A percentile compares a stretch with the other conserved stretches of the same genome.
Conservation (phyloP, 2,888 invertebrate species). For the Willowsia nigromaculata region DNA sequence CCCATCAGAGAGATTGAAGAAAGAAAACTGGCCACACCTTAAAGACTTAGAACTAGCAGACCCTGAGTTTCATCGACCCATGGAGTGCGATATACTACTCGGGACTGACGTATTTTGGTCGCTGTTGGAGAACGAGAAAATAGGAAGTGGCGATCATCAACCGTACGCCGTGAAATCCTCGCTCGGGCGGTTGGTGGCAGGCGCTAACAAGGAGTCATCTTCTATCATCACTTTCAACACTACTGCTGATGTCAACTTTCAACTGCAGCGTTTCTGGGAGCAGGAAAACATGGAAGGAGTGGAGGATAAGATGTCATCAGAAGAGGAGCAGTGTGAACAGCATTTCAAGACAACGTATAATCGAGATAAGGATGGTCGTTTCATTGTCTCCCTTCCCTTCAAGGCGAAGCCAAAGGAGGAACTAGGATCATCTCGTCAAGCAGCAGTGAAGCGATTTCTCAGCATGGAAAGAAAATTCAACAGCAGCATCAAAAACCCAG, state of each 20-base stretch:
- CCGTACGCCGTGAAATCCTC: not conserved
- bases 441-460: not conserved
- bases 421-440: not conserved
- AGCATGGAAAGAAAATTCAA: not conserved
- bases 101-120: not conserved
- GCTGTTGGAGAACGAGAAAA: not conserved
- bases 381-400: not conserved
- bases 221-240: not conserved
- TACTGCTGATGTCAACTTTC: not conserved
- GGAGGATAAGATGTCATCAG: not conserved
- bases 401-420: not conserved
- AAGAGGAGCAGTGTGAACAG: slow-evolving; percentile 37
- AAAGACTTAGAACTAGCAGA: not conserved
- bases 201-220: not conserved
- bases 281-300: slow-evolving; percentile 37
- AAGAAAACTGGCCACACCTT: not conserved
- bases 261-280: slow-evolving; percentile 53
- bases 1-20: not conserved
- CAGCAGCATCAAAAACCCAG: not conserved
- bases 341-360: slow-evolving; percentile 68
- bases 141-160: not conserved
- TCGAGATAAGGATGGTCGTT: not conserved
- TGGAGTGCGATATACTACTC: not conserved
- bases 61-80: not conserved
- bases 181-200: not conserved